Evolutionary conservation across 30 jellyfish, hydroid and myxozoan species (phyloP).

Genomic region (Pseudorhiza aurosa): DNA sequence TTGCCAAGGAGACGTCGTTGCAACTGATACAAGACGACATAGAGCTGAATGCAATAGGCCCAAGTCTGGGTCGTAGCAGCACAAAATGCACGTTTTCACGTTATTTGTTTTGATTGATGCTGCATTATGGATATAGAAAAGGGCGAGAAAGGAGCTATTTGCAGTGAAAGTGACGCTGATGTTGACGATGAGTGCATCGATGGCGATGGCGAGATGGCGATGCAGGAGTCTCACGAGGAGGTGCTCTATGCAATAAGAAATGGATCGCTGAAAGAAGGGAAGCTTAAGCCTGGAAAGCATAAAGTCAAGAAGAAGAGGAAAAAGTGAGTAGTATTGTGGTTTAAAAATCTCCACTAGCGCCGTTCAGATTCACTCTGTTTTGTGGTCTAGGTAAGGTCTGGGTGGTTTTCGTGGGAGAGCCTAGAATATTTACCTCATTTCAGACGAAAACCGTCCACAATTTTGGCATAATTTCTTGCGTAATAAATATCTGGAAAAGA

Average conservation of each 20-base stretch:
- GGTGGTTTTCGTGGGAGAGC: too few species aligned
- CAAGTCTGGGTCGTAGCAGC: neutral
- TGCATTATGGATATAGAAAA: slow-evolving; percentile 23
- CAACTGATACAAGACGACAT: neutral
- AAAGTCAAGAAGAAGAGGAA: slow-evolving; percentile 48
- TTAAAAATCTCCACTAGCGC: neutral
- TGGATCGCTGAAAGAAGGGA: neutral
- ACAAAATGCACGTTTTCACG: neutral
- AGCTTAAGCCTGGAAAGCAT: slow-evolving; percentile 39
- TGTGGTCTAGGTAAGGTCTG: too few species aligned
- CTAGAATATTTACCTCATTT: too few species aligned
- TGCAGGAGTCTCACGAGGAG: slow-evolving; percentile 26
- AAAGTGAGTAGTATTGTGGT: slow-evolving; percentile 25
- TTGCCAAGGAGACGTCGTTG: slow-evolving; percentile 12
- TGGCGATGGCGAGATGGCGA: slow-evolving; percentile 44
- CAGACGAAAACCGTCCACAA: too few species aligned
- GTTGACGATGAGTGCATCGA: slow-evolving; percentile 59
- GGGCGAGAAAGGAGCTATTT: slow-evolving; percentile 52
- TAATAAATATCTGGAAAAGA: too few species aligned
- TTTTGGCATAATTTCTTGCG: too few species aligned
- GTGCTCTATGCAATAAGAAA: neutral
- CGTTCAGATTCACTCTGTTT: too few species aligned
- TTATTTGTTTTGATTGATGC: neutral
- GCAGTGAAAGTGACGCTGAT: slow-evolving; percentile 52
- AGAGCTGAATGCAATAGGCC: neutral